A percentile compares a stretch with the other conserved stretches of the same genome.
Evolutionary conservation across 2,113 vertebrate species (phyloP).

Genomic region (Empidonax traillii): DNA sequence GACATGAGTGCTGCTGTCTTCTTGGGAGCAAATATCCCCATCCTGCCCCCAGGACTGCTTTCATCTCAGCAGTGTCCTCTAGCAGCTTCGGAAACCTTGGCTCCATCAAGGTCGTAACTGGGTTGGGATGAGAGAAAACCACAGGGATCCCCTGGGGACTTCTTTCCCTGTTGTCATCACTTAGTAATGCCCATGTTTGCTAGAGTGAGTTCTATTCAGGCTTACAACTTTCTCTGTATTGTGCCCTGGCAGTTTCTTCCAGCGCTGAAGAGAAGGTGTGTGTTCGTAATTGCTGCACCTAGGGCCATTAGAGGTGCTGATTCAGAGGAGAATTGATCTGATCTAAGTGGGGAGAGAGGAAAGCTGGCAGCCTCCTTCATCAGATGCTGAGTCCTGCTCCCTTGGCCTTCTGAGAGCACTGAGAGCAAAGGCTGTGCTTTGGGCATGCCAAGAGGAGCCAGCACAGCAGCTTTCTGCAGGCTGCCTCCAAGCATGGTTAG

Average conservation of each 20-base stretch:
- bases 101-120: background rate
- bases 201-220: background rate
- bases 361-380: background rate
- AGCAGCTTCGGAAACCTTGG: background rate
- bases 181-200: background rate
- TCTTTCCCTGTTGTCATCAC: rapidly evolving
- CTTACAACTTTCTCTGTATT: background rate
- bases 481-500: background rate
- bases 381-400: background rate
- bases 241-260: rapidly evolving
- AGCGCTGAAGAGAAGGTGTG: rapidly evolving
- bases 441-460: background rate
- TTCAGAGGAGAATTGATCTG: background rate
- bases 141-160: background rate
- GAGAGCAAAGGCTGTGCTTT: background rate
- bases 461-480: background rate
- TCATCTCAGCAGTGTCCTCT: rapidly evolving
- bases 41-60: background rate
- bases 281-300: background rate
- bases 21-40: background rate
- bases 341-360: background rate
- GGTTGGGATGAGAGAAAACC: background rate
- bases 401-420: background rate
- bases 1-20: background rate
- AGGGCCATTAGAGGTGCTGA: background rate